Conservation (phyloP, 2,113 vertebrate species). For the Pterophyllum scalare region DNA sequence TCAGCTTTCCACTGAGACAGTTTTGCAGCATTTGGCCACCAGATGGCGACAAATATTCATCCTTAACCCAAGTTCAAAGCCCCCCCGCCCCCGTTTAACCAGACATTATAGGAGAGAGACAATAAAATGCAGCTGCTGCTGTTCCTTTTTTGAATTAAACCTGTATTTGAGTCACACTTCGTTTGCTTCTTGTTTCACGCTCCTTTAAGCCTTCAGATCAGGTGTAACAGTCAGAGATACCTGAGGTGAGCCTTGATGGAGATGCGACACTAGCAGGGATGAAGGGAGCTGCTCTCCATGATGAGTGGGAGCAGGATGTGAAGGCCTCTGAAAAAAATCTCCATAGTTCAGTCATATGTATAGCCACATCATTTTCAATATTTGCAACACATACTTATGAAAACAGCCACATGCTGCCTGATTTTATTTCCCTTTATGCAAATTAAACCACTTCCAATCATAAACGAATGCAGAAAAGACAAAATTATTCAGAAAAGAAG, state of each 20-base stretch:
- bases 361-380: too few species aligned
- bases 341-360: too few species aligned
- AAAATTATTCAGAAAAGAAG: too few species aligned
- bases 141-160: too few species aligned
- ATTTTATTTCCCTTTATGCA: neutral
- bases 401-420: neutral
- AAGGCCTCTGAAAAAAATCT: neutral
- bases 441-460: neutral
- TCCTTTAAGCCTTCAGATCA: neutral
- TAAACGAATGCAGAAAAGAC: neutral
- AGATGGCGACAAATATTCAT: slow-evolving; percentile 30
- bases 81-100: too few species aligned
- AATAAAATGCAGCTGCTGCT: too few species aligned
- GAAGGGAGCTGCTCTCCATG: neutral
- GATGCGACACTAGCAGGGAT: neutral
- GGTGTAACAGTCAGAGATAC: neutral
- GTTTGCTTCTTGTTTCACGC: accelerated
- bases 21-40: neutral
- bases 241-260: neutral
- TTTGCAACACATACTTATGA: neutral
- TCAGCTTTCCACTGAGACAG: too few species aligned
- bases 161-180: neutral
- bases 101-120: too few species aligned
- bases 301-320: neutral
- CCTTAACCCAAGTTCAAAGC: neutral